Base-by-base conservation (phyloP, 2,888 invertebrate genomes). In the Globia sparganii region DNA sequence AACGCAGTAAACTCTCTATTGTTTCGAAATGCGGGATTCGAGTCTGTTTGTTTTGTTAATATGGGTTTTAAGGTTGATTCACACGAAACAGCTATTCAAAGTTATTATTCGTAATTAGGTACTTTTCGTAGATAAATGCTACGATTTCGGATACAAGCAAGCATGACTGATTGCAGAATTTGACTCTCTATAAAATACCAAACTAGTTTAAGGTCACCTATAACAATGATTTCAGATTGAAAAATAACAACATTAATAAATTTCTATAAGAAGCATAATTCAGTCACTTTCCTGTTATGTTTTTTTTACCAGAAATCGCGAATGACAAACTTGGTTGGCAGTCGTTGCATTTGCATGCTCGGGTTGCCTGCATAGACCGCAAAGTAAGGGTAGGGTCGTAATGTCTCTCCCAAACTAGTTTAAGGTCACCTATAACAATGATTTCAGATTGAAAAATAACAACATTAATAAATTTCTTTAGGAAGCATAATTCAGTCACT, bases 161-260 rank as follows among this genome's bases (percentile, higher is more conserved):
- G 37, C 21, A 25, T 31, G 25, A 77, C 13, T 66, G 28, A 53
- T 77, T 77, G 71, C 71, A 69, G 46, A 74, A 70, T 86, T 77
- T 21, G 37, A 65, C 59, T 80, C 59, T 80, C 72, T 69, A 70
- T 34, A 31, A 61, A 58, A 68, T 43, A 58, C n/a, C 2, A 31
- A 86, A 64, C 67, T 81, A 68, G 85, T 75, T 75, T 65, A 85
- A 83, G 86, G 84, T 66, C 75, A 56, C 4, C 18, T 49, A 25
- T 49, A 65, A 70, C 21, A 62, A 72, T 58, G 34, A 28, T 49
- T 56, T 58, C 31, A 65, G 49, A 31, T 4, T 4, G 13, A 66
- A 78, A 66, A n/a, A n/a, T n/a, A 4, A 46, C 5, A 8, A 62
- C 3, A n/a, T 46, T 31, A 69, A n/a, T n/a, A n/a, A n/a, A 49